Base-by-base conservation (phyloP, 2,888 invertebrate species). In the Ectemnius continuus region DNA sequence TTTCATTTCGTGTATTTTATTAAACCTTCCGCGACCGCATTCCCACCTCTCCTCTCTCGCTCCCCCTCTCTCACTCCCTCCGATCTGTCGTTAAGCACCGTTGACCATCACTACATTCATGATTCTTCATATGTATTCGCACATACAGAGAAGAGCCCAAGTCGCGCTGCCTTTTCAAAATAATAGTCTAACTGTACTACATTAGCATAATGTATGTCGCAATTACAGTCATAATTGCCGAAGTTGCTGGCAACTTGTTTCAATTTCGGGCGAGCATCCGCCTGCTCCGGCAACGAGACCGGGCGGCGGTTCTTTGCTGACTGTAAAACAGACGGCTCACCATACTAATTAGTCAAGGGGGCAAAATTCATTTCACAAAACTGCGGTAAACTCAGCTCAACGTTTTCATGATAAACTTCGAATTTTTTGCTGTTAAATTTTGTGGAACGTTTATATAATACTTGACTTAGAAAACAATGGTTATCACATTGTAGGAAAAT, bases 181-280 rank as follows among this genome's bases (percentile, higher is more conserved):
- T 36, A 11, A 36, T 11, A 36, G 36, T 36, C 36, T 36, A 36
- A 36, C 8, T 36, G 6, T 77, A 23, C 70, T 75, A 75, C 82
- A 89, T 89, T 89, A 88, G 85, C 89, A 88, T 89, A 88, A 88
- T 88, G 85, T 85, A 87, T 87, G 87, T 87, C 84, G 87, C 85
- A 88, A 88, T 89, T 89, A 89, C 85, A 85, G 82, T 85, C 81
- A 86, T 88, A 88, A 89, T 88, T 88, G 88, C 85, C 82, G 81
- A 88, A 89, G 87, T 89, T 89, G 86, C 84, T 85, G 83, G 84
- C 83, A 88, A 88, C 87, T 88, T 88, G 85, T 89, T 87, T 88
- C 82, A 76, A 84, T 81, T 71, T 73, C 64, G 59, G 62, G 56
- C 52, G 70, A 45, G 60, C 52, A 73, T 46, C 48, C 46, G 61